phyloP scores from a whole-genome alignment of 2,113 vertebrate species.

The Pomatostomus ruficeps region DNA sequence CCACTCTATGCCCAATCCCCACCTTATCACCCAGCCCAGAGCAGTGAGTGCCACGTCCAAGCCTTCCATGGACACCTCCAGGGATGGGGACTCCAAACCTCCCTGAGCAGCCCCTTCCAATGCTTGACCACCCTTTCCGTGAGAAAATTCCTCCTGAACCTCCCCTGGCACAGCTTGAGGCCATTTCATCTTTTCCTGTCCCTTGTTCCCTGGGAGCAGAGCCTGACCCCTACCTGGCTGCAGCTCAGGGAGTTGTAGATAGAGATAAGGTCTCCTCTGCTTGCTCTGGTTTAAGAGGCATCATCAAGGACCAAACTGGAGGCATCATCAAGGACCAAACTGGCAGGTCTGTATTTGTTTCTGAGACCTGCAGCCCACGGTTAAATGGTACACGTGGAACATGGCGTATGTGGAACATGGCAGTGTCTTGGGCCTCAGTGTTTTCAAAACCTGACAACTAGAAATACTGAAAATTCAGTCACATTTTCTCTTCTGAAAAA shows the following conservation, averaged over 20 bases:
- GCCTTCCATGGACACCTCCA: background rate
- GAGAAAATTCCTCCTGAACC: background rate
- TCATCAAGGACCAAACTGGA: background rate
- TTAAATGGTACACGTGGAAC: background rate
- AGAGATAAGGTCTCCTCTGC: background rate
- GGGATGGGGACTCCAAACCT: background rate
- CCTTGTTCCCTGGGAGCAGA: background rate
- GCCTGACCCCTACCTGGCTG: fast-evolving
- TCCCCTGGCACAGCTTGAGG: background rate
- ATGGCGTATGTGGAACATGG: background rate
- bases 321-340: background rate
- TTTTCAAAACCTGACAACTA: background rate
- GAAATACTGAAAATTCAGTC: background rate
- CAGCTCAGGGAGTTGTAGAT: background rate
- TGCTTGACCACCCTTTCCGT: background rate
- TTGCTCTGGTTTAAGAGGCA: background rate
- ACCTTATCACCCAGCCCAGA: background rate
- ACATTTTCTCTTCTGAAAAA: background rate
- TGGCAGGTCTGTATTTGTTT: background rate
- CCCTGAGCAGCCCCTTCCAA: background rate
- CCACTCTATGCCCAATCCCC: background rate
- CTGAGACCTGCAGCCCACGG: background rate
- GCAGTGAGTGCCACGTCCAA: background rate
- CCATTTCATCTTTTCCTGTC: background rate
- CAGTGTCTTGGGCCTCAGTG: background rate